Evolutionary conservation across 2,113 vertebrate species (phyloP).

Genomic region (Meles meles): DNA sequence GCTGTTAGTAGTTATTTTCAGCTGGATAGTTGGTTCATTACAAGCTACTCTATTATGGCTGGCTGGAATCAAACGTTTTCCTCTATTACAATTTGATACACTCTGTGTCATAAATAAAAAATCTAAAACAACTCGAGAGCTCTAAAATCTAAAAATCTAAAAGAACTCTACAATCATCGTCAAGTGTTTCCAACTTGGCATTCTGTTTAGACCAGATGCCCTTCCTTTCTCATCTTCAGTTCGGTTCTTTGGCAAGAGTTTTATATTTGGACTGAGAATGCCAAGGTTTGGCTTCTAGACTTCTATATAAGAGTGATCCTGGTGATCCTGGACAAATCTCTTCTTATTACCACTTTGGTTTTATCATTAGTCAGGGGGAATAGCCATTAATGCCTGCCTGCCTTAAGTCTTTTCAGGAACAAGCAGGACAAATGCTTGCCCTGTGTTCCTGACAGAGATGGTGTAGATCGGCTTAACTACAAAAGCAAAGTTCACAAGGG

Average conservation of each 20-base stretch:
- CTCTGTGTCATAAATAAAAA: not conserved
- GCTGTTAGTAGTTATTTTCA: not conserved
- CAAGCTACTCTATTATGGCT: not conserved
- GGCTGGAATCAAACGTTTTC: not conserved
- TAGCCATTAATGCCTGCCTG: not conserved
- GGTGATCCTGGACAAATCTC: not conserved
- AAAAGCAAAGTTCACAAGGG: not conserved
- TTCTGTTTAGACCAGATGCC: not conserved
- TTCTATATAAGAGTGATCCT: not conserved
- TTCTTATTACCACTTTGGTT: not conserved
- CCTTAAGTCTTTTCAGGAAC: not conserved
- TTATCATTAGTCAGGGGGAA: not conserved
- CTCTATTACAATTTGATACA: not conserved
- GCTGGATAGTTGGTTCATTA: not conserved
- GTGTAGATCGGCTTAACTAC: not conserved
- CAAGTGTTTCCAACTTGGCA: not conserved
- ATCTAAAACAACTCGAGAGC: not conserved
- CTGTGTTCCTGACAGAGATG: not conserved
- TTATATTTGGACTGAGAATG: not conserved
- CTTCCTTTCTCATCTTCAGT: not conserved
- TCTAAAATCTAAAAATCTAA: not conserved
- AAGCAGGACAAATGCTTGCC: not conserved
- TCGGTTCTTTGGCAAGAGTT: not conserved
- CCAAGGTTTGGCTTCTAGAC: not conserved
- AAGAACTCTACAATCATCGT: not conserved